Evolutionary conservation across 2,888 invertebrate species (phyloP).

Genomic region (Cotesia congregata): DNA sequence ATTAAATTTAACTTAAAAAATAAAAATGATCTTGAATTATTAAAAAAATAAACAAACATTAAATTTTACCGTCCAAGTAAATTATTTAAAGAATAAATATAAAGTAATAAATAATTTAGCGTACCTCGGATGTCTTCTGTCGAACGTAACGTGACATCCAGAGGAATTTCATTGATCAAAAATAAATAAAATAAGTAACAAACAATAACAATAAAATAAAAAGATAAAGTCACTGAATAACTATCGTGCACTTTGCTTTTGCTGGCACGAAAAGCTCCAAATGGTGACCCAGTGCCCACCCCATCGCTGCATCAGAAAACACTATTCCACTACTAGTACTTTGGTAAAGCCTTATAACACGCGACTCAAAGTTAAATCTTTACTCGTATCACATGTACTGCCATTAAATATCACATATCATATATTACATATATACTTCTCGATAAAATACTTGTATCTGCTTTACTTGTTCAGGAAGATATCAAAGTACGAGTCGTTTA

Average conservation of each 20-base stretch:
- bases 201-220: constrained; percentile 2
- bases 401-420: too few species aligned
- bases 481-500: too few species aligned
- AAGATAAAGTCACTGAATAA: constrained; percentile 7
- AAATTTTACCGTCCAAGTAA: too few species aligned
- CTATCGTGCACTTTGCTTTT: constrained; percentile 31
- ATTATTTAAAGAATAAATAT: too few species aligned
- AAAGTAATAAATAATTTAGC: constrained; percentile 1
- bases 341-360: constrained; percentile 51
- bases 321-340: constrained; percentile 13
- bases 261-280: constrained; percentile 35
- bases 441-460: too few species aligned
- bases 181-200: background rate
- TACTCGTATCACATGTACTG: background rate
- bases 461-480: too few species aligned
- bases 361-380: constrained; percentile 55
- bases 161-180: constrained; percentile 24
- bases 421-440: too few species aligned
- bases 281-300: constrained; percentile 56
- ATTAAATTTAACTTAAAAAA: too few species aligned
- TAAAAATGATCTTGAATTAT: too few species aligned
- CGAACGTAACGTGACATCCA: constrained; percentile 18
- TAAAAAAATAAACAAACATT: too few species aligned
- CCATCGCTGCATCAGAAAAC: constrained; percentile 46
- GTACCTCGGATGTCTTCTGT: constrained; percentile 20